These are phyloP conservation scores for Scaptodrosophila lebanonensis DNA, from an alignment of 1,140 invertebrate species.

Conservation along the genomic window DNA sequence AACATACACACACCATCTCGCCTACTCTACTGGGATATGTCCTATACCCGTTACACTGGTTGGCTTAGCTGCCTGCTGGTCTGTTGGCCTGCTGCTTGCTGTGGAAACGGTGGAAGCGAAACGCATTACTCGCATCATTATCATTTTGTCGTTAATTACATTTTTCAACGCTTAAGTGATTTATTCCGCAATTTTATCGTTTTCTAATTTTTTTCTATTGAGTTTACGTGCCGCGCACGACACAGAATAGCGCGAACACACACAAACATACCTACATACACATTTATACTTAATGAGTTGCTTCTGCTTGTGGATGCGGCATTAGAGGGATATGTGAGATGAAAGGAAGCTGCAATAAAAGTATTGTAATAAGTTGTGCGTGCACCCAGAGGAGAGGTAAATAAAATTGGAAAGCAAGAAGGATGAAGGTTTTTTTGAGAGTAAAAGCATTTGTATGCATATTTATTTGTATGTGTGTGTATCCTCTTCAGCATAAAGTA, in stretches of 20 bases:
- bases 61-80: constrained; percentile 10
- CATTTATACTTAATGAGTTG: constrained; percentile 50
- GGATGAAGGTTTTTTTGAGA: too few species aligned
- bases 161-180: constrained; percentile 73
- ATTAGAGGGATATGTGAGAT: constrained; percentile 52
- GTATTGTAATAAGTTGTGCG: too few species aligned
- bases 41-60: constrained; percentile 7
- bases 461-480: neutral
- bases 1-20: too few species aligned
- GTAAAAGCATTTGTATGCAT: constrained; percentile 6
- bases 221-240: constrained; percentile 1
- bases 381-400: too few species aligned
- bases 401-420: too few species aligned
- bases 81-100: constrained; percentile 19
- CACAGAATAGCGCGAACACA: too few species aligned
- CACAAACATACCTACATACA: constrained; percentile 4
- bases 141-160: constrained; percentile 75
- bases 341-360: constrained; percentile 28
- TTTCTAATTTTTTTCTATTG: constrained; percentile 67
- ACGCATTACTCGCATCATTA: constrained; percentile 65
- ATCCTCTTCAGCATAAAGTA: too few species aligned
- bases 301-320: constrained; percentile 9
- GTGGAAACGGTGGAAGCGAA: constrained; percentile 39
- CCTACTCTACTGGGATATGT: too few species aligned
- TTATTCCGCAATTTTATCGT: constrained; percentile 74